Base-by-base conservation (phyloP, 2,888 invertebrate species). In the Eulithis testata region DNA sequence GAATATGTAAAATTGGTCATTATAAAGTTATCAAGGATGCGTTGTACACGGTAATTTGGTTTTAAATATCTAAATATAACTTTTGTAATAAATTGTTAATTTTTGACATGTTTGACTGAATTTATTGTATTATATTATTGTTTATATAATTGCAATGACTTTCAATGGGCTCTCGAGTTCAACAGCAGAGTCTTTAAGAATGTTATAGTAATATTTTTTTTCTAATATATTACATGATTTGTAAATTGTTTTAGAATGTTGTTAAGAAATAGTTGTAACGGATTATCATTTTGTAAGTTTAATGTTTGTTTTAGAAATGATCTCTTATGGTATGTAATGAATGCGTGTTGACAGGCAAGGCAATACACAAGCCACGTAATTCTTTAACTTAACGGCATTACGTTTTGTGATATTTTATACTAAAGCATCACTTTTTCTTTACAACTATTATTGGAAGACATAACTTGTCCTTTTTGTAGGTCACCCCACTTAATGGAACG, bases 241-340 rank as follows among this genome's bases (percentile, higher is more conserved):
- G 90, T 90, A 73, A 91, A 89, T 89, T 91, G 85, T 88, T 91
- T 89, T 88, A 90, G 84, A 82, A 91, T 88, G 87, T 90, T 80
- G 74, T 78, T 91, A 90, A 90, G 89, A 69, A 77, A 88, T 91
- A 92, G 91, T 84, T 90, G 80, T 91, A 86, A 87, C 68, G 83
- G 86, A 87, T 86, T 87, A 88, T 90, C 89, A 87, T 90, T 82
- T 89, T 88, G 80, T 91, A 90, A 89, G 87, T 88, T 82, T 87
- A 87, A 85, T 77, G 77, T 89, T 90, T 87, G 86, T 89, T 89
- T 88, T 89, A 91, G 83, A 86, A 73, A 88, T 93, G 93, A 93
- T 93, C 93, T 93, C 93, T 91, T 91, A 90, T 80, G 87, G 86
- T 92, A 59, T 49, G 44, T 58, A 87, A 81, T 82, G 79, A 77